Percentiles rank a stretch among this genome's conserved stretches.
These are phyloP conservation scores for Tragopan temminckii DNA, from an alignment of 2,797 vertebrate species.

Conservation along the genomic window DNA sequence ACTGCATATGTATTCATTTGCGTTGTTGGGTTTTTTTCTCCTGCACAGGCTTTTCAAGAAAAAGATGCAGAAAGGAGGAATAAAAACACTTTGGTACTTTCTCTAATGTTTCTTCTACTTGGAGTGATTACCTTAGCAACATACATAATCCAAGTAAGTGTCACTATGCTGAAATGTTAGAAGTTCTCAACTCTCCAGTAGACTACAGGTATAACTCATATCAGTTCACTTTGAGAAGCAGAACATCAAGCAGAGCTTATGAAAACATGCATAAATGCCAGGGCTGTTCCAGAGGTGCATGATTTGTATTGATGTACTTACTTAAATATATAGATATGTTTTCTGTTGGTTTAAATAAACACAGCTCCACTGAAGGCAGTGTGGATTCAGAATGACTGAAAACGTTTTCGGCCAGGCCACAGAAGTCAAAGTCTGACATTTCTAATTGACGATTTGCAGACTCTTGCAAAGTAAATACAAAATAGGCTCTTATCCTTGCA, in stretches of 20 bases:
- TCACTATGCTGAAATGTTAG: background rate
- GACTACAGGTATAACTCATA: background rate
- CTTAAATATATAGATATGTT: background rate
- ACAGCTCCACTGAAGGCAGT: background rate
- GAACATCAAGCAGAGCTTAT: background rate
- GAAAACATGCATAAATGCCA: background rate
- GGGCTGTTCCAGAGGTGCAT: background rate
- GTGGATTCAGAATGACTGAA: background rate
- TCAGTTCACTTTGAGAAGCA: background rate
- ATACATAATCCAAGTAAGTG: slow-evolving; percentile 72
- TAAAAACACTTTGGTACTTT: slow-evolving; percentile 64
- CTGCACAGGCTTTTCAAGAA: slow-evolving; percentile 73
- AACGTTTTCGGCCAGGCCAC: background rate
- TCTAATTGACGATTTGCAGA: background rate
- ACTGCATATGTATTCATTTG: background rate
- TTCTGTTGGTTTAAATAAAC: background rate
- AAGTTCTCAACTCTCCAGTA: background rate
- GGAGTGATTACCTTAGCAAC: slow-evolving; percentile 69
- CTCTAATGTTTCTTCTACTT: slow-evolving; percentile 74
- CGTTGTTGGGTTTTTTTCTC: background rate
- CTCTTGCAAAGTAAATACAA: background rate
- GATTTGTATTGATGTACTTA: background rate
- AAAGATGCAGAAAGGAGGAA: slow-evolving; percentile 48
- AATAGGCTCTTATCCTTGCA: background rate
- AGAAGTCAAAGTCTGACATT: background rate